Conservation (phyloP, 2,888 invertebrate genomes). For the Lasioglossum morio region DNA sequence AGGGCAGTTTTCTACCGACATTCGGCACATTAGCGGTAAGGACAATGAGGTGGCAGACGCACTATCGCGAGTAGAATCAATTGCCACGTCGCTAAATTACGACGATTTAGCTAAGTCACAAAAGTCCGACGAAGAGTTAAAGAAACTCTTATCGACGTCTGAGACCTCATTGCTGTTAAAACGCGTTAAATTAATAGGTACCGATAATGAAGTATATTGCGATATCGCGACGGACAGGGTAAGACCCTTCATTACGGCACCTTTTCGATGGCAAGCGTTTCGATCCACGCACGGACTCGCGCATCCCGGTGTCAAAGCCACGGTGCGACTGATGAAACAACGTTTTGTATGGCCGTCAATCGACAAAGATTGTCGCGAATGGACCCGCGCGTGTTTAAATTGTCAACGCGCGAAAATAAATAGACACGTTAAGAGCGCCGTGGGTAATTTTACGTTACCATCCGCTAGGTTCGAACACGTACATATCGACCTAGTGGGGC, state of each 20-base stretch:
- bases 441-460: neutral
- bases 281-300: neutral
- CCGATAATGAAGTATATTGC: neutral
- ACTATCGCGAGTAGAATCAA: neutral
- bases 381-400: neutral
- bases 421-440: neutral
- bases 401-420: conserved; percentile 10
- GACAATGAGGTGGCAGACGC: neutral
- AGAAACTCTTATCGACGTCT: neutral
- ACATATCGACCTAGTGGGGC: conserved; percentile 15
- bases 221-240: neutral
- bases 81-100: no score
- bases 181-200: no score
- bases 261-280: conserved; percentile 15
- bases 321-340: neutral
- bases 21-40: neutral
- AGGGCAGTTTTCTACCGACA: neutral
- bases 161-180: neutral
- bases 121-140: neutral
- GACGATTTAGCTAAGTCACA: neutral
- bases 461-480: conserved; percentile 23
- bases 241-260: neutral
- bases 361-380: neutral
- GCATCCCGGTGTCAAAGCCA: neutral
- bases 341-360: conserved; percentile 12